These are phyloP conservation scores for Hemistola chrysoprasaria DNA, from an alignment of 2,888 invertebrate genomes.

Conservation along the genomic window DNA sequence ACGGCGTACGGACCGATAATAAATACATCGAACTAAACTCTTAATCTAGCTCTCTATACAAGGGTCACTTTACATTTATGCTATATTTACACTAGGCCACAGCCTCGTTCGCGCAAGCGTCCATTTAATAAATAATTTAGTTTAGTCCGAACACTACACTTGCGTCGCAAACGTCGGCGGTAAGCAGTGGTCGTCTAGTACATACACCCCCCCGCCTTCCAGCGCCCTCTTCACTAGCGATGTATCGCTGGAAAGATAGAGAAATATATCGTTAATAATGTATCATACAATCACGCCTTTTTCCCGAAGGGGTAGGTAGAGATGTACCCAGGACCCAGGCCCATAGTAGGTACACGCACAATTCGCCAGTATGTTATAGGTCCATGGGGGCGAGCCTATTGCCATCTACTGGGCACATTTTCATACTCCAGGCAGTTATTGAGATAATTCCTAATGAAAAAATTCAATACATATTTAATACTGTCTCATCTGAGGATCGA, in stretches of 20 bases:
- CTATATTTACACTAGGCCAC: constrained; percentile 81
- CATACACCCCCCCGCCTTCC: constrained; percentile 86
- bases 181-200: constrained; percentile 89
- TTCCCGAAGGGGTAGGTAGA: too few species aligned
- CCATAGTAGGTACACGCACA: too few species aligned
- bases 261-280: constrained; percentile 29
- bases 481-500: too few species aligned
- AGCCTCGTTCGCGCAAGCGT: constrained; percentile 78
- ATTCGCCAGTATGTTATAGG: too few species aligned
- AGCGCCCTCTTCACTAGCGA: constrained; percentile 87
- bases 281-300: constrained; percentile 5
- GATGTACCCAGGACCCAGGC: too few species aligned
- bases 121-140: constrained; percentile 72
- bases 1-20: constrained; percentile 73
- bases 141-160: constrained; percentile 83
- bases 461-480: too few species aligned
- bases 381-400: too few species aligned
- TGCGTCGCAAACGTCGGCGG: constrained; percentile 89
- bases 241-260: constrained; percentile 84
- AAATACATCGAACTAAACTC: constrained; percentile 78
- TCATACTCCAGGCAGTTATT: too few species aligned
- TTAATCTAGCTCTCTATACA: constrained; percentile 80
- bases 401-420: too few species aligned
- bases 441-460: too few species aligned
- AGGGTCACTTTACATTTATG: constrained; percentile 77